phyloP scores from a whole-genome alignment of 2,888 invertebrate species.

The Temnothorax rugatulus region DNA sequence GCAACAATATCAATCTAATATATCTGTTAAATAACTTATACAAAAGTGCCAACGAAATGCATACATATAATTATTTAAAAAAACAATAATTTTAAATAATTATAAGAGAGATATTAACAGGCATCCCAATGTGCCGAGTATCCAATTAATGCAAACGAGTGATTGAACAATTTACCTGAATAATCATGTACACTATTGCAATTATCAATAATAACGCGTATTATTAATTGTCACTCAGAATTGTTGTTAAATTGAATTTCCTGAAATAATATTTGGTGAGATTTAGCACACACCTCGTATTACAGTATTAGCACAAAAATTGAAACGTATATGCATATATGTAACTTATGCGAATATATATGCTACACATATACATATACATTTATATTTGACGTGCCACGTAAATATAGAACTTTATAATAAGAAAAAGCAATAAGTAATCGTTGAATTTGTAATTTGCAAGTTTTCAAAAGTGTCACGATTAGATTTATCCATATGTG shows the following conservation, averaged over 20 bases:
- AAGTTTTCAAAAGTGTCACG: not conserved
- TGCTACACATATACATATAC: not conserved
- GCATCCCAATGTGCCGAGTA: conserved; percentile 20
- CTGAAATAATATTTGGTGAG: conserved; percentile 35
- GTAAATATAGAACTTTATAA: not conserved
- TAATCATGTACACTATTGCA: conserved; percentile 41
- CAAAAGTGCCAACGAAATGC: not conserved
- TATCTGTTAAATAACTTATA: not conserved
- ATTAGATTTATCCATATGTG: not conserved
- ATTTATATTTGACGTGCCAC: not conserved
- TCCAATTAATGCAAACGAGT: conserved; percentile 36
- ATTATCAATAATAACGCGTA: conserved; percentile 44
- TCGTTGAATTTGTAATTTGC: not conserved
- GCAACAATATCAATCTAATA: not conserved
- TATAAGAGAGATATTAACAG: conserved; percentile 18
- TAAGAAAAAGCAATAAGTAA: not conserved
- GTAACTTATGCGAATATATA: not conserved
- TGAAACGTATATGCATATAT: not conserved
- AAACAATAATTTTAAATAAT: not conserved
- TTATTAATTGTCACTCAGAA: conserved; percentile 42
- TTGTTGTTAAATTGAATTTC: conserved; percentile 31
- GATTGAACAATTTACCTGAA: conserved; percentile 45
- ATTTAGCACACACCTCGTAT: not conserved
- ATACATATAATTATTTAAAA: conserved; percentile 16
- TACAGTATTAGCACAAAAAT: conserved; percentile 20